These are phyloP conservation scores for Porites evermanni DNA, from an alignment of 92 coral and sea anemone species.

Conservation along the genomic window DNA sequence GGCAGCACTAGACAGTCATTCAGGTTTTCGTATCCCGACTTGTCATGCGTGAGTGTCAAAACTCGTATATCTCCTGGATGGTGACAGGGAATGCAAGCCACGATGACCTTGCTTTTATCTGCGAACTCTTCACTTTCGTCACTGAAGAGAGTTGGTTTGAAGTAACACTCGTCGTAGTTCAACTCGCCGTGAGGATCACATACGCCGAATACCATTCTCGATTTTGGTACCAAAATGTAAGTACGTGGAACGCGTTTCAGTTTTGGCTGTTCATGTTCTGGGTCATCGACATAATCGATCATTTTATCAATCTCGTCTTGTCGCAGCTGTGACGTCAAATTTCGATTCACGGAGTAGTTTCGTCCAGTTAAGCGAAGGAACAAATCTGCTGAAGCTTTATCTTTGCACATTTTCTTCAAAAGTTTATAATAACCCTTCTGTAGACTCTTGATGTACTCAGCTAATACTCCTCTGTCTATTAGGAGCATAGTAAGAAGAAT, in stretches of 20 bases:
- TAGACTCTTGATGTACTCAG: conserved; percentile 46
- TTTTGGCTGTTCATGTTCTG: conserved; percentile 27
- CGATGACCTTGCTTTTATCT: conserved; percentile 52
- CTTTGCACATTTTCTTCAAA: conserved; percentile 43
- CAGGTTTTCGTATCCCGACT: conserved; percentile 46
- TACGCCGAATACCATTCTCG: conserved; percentile 75
- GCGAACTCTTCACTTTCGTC: conserved; percentile 51
- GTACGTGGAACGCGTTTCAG: neutral
- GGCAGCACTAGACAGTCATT: conserved; percentile 73
- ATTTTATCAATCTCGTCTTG: conserved; percentile 37
- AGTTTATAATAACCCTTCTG: conserved; percentile 57
- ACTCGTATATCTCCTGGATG: conserved; percentile 70
- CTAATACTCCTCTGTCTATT: conserved; percentile 57
- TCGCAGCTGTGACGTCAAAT: neutral
- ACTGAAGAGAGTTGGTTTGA: conserved; percentile 68
- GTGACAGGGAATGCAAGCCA: conserved; percentile 66
- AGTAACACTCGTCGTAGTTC: conserved; percentile 67
- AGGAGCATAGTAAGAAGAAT: conserved; percentile 47
- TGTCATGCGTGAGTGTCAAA: conserved; percentile 54
- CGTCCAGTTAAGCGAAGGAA: conserved; percentile 54
- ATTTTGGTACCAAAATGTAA: conserved; percentile 66
- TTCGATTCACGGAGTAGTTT: neutral
- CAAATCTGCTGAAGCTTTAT: conserved; percentile 56
- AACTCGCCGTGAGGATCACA: conserved; percentile 65
- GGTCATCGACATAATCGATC: conserved; percentile 19